A percentile compares a stretch with the other conserved stretches of the same genome.
Evolutionary conservation across 2,113 vertebrate species (phyloP).

Genomic region (Galemys pyrenaicus): DNA sequence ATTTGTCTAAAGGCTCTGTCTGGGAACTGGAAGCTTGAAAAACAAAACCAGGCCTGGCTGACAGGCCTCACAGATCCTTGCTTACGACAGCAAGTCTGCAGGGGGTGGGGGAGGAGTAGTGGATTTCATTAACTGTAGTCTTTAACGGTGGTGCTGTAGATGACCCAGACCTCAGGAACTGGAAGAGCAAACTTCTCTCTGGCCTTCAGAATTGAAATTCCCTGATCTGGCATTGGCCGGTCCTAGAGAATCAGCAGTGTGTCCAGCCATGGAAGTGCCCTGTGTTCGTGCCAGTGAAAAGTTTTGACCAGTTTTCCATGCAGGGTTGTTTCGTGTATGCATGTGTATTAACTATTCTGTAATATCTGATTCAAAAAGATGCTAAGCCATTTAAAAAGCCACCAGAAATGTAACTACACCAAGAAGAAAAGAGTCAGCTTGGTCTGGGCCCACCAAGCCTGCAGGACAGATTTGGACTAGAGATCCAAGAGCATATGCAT

Average conservation of each 20-base stretch:
- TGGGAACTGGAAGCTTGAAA: background rate
- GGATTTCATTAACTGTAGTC: slow-evolving; percentile 7
- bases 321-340: background rate
- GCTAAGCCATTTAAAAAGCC: background rate
- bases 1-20: background rate
- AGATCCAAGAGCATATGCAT: background rate
- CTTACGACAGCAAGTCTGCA: slow-evolving; percentile 8
- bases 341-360: background rate
- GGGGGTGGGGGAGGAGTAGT: background rate
- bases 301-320: slow-evolving; percentile 48
- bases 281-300: slow-evolving; percentile 24
- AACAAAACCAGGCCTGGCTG: background rate
- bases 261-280: slow-evolving; percentile 48
- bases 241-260: slow-evolving; percentile 24
- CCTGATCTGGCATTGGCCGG: background rate
- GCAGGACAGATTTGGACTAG: background rate
- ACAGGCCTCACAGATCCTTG: background rate
- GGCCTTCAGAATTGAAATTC: slow-evolving; percentile 13
- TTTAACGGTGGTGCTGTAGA: slow-evolving; percentile 9
- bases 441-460: background rate
- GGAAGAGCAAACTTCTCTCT: slow-evolving; percentile 4
- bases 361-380: slow-evolving; percentile 16
- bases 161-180: slow-evolving; percentile 39
- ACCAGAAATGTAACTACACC: background rate
- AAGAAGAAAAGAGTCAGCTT: background rate